A percentile compares a stretch with the other conserved stretches of the same genome.
phyloP scores from a whole-genome alignment of 2,888 invertebrate species.

The Tetrapedia diversipes region DNA sequence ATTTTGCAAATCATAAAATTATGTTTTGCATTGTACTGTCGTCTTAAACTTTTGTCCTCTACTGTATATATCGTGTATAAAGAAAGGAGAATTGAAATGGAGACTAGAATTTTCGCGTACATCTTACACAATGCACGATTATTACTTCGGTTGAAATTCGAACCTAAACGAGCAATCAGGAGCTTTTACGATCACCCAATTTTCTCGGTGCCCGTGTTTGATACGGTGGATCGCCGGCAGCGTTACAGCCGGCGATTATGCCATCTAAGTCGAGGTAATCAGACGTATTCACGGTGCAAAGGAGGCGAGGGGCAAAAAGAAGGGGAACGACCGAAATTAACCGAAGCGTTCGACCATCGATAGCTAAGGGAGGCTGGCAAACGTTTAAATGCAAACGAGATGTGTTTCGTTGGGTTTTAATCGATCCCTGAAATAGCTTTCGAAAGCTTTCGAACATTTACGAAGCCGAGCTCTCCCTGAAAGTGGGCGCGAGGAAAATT shows the following conservation, averaged over 20 bases:
- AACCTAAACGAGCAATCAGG: constrained; percentile 4
- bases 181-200: constrained; percentile 18
- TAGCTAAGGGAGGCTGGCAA: not conserved
- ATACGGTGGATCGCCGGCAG: constrained; percentile 8
- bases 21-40: too few species aligned
- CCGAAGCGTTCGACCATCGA: not conserved
- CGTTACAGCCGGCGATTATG: constrained; percentile 18
- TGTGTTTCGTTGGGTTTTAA: constrained; percentile 12
- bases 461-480: not conserved
- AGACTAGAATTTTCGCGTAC: too few species aligned
- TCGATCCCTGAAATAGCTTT: not conserved
- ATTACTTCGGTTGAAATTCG: constrained; percentile 17
- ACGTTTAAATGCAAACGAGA: constrained; percentile 22
- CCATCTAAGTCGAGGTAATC: constrained; percentile 22
- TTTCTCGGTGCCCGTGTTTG: constrained; percentile 8
- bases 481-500: not conserved
- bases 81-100: constrained; percentile 4
- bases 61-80: too few species aligned
- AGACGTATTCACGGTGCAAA: constrained; percentile 16
- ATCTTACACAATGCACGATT: constrained; percentile 2
- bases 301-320: not conserved
- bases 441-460: constrained; percentile 8
- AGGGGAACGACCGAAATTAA: not conserved
- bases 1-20: too few species aligned
- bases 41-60: too few species aligned